These are phyloP conservation scores for Drosophila truncata DNA, from an alignment of 1,140 invertebrate species.

Conservation along the genomic window DNA sequence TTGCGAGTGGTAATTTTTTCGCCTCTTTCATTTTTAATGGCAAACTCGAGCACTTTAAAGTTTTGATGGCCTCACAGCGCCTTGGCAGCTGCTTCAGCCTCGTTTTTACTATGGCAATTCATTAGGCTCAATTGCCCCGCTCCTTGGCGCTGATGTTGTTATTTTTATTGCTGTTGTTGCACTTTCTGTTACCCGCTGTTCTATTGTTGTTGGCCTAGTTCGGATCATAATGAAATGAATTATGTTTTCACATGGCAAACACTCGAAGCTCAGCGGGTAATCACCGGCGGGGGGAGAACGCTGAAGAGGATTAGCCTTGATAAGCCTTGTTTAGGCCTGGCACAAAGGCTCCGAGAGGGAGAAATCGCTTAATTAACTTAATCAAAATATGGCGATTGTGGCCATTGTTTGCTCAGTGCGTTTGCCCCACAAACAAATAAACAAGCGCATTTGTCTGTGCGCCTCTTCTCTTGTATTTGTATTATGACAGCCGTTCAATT, in stretches of 20 bases:
- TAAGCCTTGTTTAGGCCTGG: slow-evolving; percentile 53
- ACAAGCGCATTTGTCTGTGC: slow-evolving; percentile 33
- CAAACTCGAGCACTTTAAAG: slow-evolving; percentile 68
- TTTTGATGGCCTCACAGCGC: slow-evolving; percentile 62
- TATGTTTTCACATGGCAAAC: slow-evolving; percentile 74
- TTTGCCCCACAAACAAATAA: slow-evolving; percentile 70
- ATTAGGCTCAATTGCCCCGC: slow-evolving; percentile 67
- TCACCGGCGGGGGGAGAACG: slow-evolving; percentile 12
- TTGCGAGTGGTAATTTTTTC: slow-evolving; percentile 36
- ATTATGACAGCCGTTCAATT: slow-evolving; percentile 72
- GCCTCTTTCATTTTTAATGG: slow-evolving; percentile 43
- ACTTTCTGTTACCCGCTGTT: slow-evolving; percentile 42
- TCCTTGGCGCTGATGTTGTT: slow-evolving; percentile 32
- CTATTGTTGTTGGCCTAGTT: slow-evolving; percentile 69
- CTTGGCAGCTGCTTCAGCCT: slow-evolving; percentile 56
- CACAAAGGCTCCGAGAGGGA: slow-evolving; percentile 39
- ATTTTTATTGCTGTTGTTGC: slow-evolving; percentile 41
- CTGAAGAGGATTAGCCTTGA: slow-evolving; percentile 43
- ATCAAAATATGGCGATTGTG: slow-evolving; percentile 78
- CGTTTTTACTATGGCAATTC: slow-evolving; percentile 70
- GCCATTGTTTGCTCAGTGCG: slow-evolving; percentile 58
- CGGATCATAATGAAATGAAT: slow-evolving; percentile 68
- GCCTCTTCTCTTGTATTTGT: slow-evolving; percentile 60
- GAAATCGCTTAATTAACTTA: slow-evolving; percentile 82
- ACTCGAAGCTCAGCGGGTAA: slow-evolving; percentile 64